Evolutionary conservation across 2,888 invertebrate species (phyloP), one percentile per base, ranked within the genome.

Genomic region (Cantharis rustica): DNA sequence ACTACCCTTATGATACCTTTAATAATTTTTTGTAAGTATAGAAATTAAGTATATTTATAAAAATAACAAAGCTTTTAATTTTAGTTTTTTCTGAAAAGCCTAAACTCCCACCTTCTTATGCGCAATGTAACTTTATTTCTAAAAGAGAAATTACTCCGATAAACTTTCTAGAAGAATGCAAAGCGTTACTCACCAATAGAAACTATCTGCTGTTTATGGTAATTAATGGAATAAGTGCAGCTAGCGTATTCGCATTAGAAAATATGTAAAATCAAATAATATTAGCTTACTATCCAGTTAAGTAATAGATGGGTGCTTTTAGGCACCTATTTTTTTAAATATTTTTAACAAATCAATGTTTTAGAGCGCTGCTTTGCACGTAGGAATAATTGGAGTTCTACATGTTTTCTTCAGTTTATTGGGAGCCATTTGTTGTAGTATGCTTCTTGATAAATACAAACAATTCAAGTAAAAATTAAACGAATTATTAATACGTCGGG

Each of bases 391-490:
- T 83, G 98, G 98, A 0, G 89, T 98, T 66, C 92, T 95, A 71
- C 95, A 98, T 84, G 95, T 98, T 2, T 89, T 97, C n/a, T 93
- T 96, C 2, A 98, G 98, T 27, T 96, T 98, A 93, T 84, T 93
- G 3, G 98, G 98, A 2, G 96, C 98, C 0, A 93, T 98, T 7
- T 89, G 95, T 1, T 95, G 95, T 83, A 98, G 98, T n/a, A 89
- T 96, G 74, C 90, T 97, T 82, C 90, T 99, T 79, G 98, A 98
- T 89, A 96, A 94, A 89, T 97, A 97, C 0, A 96, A 96, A 86
- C 93, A 92, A 85, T 98, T 95, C 90, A 98, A 98, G 95, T 95
- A 88, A 31, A 20, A 20, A 20, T n/a, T 3, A 47, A 47, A 5
- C 3, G 2, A 47, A 47, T n/a, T n/a, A 47, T 5, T n/a, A n/a